Base-by-base conservation (phyloP, 2,888 invertebrate genomes). In the Leptogaster cylindrica region DNA sequence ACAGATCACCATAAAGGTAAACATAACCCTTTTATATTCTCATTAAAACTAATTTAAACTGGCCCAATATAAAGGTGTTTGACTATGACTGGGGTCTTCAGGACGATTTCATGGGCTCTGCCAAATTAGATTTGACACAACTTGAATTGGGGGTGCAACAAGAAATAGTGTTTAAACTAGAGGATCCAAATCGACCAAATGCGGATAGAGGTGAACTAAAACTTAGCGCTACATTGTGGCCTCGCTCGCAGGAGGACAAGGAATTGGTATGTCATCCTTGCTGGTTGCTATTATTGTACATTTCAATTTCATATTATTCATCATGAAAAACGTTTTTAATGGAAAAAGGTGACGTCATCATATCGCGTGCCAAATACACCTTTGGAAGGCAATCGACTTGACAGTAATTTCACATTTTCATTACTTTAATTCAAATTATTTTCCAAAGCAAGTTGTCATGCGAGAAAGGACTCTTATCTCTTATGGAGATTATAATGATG, bases 41-140 rank as follows among this genome's bases (percentile, higher is more conserved):
- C 8, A 3, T 3, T 25, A 28, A 12, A 36, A n/a, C 1, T 10
- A 16, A n/a, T 55, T 5, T 44, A 16, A 6, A 6, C 14, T 18
- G 25, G 10, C 33, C 18, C 23, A 3, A 31, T 20, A 18, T 74
- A 3, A 78, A 91, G 91, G 91, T 97, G 4, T 97, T 93, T 79
- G 98, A 98, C 83, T 97, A 97, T 80, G 98, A 99, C 79, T 95
- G 97, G 91, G 97, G 96, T 27, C 86, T 95, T 44, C 89, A 92
- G 82, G 98, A 98, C 79, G 98, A 99, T 83, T 97, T 97, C 79
- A 97, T 99, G 96, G 98, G 98, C 1, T 88, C 91, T 61, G 91
- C 94, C 5, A 86, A 86, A 71, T 79, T 99, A 72, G 94, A 96
- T 78, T 85, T 97, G 65, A 90, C 91, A 1, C 86, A 88, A 46